These are phyloP conservation scores for Galeopterus variegatus DNA, from an alignment of 2,113 vertebrate species.

Conservation along the genomic window DNA sequence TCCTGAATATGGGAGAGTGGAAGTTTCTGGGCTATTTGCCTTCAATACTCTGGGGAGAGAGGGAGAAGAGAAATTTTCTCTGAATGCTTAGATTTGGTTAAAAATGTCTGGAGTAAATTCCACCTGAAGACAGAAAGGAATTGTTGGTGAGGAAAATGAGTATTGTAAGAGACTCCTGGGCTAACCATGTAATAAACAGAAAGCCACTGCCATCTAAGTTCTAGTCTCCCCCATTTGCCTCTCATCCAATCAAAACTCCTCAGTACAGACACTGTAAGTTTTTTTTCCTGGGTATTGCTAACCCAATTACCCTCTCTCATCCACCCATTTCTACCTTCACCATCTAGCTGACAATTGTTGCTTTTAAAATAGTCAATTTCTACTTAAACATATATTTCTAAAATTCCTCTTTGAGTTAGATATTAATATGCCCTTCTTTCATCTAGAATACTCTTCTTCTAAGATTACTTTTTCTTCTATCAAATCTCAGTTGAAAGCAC, in stretches of 20 bases:
- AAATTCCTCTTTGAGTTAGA: neutral
- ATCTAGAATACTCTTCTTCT: neutral
- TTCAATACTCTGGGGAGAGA: neutral
- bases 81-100: neutral
- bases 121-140: neutral
- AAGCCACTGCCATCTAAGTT: neutral
- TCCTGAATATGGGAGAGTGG: neutral
- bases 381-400: neutral
- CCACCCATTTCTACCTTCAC: neutral
- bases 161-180: neutral
- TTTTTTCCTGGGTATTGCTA: neutral
- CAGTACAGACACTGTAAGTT: neutral
- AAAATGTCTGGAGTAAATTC: neutral
- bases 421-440: neutral
- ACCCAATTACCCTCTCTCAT: neutral
- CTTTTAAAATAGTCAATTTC: neutral
- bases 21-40: neutral
- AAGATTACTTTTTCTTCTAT: neutral
- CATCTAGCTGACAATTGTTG: neutral
- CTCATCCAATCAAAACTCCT: neutral
- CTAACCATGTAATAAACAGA: neutral
- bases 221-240: neutral
- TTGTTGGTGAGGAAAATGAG: neutral
- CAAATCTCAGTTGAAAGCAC: neutral
- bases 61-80: neutral